A percentile compares a stretch with the other conserved stretches of the same genome.
phyloP scores from a whole-genome alignment of 2,797 vertebrate species.

The Schizopygopsis malacanthus region DNA sequence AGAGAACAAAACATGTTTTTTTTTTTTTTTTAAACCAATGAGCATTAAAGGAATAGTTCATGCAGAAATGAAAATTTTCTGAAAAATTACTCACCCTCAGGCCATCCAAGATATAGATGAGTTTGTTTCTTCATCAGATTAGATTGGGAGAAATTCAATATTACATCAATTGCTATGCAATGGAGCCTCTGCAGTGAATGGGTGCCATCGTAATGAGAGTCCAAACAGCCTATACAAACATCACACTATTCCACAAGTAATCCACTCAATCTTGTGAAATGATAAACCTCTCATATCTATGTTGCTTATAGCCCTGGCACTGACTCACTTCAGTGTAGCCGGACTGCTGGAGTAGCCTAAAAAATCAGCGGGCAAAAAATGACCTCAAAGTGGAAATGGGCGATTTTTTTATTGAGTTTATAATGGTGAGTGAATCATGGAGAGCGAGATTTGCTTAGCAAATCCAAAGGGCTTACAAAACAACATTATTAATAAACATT shows the following conservation, averaged over 20 bases:
- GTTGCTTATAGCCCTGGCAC: background rate
- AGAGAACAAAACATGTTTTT: no score
- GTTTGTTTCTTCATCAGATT: background rate
- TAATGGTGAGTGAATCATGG: background rate
- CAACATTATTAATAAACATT: slow-evolving; percentile 14
- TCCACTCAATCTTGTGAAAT: background rate
- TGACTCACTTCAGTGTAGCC: background rate
- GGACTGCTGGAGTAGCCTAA: background rate
- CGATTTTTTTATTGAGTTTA: slow-evolving; percentile 44
- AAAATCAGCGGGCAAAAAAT: slow-evolving; percentile 17
- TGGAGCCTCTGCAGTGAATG: background rate
- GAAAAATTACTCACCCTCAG: background rate
- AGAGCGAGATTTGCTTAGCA: slow-evolving; percentile 23
- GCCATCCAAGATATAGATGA: background rate
- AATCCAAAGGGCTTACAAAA: background rate
- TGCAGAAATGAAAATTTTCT: background rate
- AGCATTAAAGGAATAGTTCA: background rate
- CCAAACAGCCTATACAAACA: background rate
- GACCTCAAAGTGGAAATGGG: slow-evolving; percentile 22
- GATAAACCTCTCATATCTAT: background rate
- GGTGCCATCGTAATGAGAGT: background rate
- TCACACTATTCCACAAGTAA: background rate
- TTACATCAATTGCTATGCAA: background rate
- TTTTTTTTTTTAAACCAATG: no score
- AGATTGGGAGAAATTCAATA: background rate